Evolutionary conservation across 2,797 vertebrate species (phyloP).

Genomic region (Coregonus suidteri): DNA sequence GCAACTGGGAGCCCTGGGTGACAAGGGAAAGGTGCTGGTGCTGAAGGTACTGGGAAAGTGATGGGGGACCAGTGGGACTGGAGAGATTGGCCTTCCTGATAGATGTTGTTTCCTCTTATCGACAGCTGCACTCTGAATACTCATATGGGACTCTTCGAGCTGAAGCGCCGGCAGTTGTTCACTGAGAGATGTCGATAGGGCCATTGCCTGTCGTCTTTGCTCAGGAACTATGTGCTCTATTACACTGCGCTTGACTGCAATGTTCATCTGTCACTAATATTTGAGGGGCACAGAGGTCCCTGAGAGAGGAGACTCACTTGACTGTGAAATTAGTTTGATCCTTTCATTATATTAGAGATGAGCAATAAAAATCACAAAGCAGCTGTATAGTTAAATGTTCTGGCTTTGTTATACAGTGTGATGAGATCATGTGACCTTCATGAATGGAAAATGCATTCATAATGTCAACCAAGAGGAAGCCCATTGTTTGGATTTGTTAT

Average conservation of each 20-base stretch:
- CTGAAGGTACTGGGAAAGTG: not conserved
- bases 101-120: not conserved
- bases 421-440: not conserved
- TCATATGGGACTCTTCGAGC: not conserved
- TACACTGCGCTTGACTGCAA: not conserved
- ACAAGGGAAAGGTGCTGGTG: not conserved
- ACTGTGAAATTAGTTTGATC: not conserved
- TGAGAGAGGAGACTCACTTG: not conserved
- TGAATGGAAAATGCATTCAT: too few species aligned
- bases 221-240: not conserved
- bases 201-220: not conserved
- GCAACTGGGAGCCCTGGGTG: not conserved
- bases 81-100: not conserved
- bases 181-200: not conserved
- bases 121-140: not conserved
- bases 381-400: not conserved
- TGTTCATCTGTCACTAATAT: not conserved
- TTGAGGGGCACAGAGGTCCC: not conserved
- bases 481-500: not conserved
- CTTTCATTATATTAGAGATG: not conserved
- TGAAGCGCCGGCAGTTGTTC: constrained; percentile 3
- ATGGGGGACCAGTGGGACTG: too few species aligned
- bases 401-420: not conserved
- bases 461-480: not conserved
- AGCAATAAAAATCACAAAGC: not conserved